Conservation (phyloP, 2,113 vertebrate genomes). For the Apteryx owenii region DNA sequence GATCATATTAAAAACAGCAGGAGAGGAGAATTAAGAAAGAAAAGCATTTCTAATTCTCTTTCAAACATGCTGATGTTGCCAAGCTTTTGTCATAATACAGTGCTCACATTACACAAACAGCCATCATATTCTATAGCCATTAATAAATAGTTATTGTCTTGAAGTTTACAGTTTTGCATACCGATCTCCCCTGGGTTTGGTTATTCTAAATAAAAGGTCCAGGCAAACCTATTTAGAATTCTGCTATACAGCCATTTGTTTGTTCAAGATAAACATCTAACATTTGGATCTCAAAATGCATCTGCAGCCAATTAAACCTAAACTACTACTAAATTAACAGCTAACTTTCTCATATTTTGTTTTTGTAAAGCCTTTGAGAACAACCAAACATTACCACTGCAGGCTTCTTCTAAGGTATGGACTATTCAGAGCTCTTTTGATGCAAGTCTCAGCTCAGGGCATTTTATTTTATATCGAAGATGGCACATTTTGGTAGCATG, state of each 20-base stretch:
- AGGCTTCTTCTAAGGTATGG: background rate
- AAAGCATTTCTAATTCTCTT: constrained; percentile 85
- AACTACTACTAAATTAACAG: constrained; percentile 66
- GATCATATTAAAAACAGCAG: constrained; percentile 84
- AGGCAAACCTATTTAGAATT: constrained; percentile 62
- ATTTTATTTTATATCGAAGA: background rate
- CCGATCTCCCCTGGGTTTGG: constrained; percentile 56
- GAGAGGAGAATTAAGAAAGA: constrained; percentile 82
- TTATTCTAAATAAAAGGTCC: constrained; percentile 65
- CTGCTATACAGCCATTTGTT: constrained; percentile 37
- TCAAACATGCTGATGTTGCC: constrained; percentile 76
- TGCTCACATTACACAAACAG: constrained; percentile 77
- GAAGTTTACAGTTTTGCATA: constrained; percentile 69
- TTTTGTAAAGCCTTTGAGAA: constrained; percentile 35
- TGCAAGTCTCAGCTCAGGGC: background rate
- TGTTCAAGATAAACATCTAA: constrained; percentile 46
- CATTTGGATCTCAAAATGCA: constrained; percentile 58
- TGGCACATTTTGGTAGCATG: background rate
- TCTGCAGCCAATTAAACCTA: constrained; percentile 56
- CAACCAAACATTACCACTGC: background rate
- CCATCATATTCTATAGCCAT: constrained; percentile 66
- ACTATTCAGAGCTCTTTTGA: background rate
- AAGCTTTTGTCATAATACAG: constrained; percentile 81
- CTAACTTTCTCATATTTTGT: constrained; percentile 50
- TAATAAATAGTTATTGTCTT: constrained; percentile 78